Percentiles rank a stretch among this genome's conserved stretches.
Evolutionary conservation across 2,797 vertebrate genomes (phyloP).

Genomic region (Sphenopsis melanotis): DNA sequence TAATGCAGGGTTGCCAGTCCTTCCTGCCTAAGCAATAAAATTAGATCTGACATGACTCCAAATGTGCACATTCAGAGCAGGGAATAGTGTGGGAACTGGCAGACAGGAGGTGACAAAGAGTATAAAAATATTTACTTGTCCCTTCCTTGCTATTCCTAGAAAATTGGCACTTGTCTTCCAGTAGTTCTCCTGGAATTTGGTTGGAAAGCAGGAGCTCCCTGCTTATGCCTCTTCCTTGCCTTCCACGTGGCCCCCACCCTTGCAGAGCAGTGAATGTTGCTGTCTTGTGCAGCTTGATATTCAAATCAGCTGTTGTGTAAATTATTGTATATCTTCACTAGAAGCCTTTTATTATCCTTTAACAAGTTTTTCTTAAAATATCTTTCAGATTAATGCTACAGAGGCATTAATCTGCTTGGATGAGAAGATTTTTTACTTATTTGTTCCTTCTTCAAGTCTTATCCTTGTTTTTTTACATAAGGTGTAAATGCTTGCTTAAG

Average conservation of each 20-base stretch:
- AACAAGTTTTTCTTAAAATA: background rate
- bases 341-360: background rate
- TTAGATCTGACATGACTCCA: background rate
- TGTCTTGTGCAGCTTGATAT: background rate
- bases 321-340: background rate
- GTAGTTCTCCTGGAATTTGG: background rate
- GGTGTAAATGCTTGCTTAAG: background rate
- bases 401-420: background rate
- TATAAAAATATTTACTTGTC: background rate
- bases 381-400: background rate
- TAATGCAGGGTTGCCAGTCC: background rate
- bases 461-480: background rate
- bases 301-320: background rate
- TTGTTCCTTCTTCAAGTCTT: background rate
- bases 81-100: background rate
- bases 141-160: background rate
- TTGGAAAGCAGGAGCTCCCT: background rate
- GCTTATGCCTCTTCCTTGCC: background rate
- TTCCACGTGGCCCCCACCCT: background rate
- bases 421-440: background rate
- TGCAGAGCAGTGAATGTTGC: background rate
- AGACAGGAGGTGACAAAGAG: background rate
- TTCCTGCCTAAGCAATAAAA: background rate
- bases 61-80: background rate
- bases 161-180: background rate